These are phyloP conservation scores for Lithophane semibrunnea DNA, from an alignment of 2,888 invertebrate species.

Conservation along the genomic window DNA sequence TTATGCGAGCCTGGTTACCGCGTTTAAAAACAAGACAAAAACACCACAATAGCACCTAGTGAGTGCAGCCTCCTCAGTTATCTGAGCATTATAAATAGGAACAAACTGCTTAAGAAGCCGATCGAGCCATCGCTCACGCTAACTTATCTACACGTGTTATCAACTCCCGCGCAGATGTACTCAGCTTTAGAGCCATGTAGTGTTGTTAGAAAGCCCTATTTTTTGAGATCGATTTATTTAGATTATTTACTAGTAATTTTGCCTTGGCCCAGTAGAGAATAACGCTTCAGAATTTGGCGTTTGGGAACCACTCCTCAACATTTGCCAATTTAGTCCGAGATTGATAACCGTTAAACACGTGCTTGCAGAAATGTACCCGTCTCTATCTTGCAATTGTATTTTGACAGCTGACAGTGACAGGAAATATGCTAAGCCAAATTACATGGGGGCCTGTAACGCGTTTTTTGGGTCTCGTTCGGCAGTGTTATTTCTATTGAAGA, in stretches of 20 bases:
- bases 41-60: not conserved
- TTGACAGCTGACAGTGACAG: not conserved
- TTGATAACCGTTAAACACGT: not conserved
- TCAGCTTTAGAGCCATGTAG: slow-evolving; percentile 48
- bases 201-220: not conserved
- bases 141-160: slow-evolving; percentile 48
- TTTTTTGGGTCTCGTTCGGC: not conserved
- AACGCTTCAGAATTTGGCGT: not conserved
- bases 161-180: slow-evolving; percentile 54
- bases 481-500: not conserved
- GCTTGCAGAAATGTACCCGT: not conserved
- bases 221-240: slow-evolving; percentile 3
- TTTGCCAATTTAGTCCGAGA: not conserved
- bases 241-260: not conserved
- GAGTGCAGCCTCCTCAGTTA: slow-evolving; percentile 13
- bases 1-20: not conserved
- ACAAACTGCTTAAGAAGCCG: slow-evolving; percentile 64
- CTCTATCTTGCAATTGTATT: not conserved
- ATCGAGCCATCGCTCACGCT: slow-evolving; percentile 50
- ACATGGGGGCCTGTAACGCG: not conserved
- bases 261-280: not conserved
- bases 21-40: slow-evolving; percentile 3
- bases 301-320: not conserved
- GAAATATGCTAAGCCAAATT: not conserved
- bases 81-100: slow-evolving; percentile 66